phyloP scores from a whole-genome alignment of 2,888 invertebrate genomes.

The Lepidocyrtoides sp. region DNA sequence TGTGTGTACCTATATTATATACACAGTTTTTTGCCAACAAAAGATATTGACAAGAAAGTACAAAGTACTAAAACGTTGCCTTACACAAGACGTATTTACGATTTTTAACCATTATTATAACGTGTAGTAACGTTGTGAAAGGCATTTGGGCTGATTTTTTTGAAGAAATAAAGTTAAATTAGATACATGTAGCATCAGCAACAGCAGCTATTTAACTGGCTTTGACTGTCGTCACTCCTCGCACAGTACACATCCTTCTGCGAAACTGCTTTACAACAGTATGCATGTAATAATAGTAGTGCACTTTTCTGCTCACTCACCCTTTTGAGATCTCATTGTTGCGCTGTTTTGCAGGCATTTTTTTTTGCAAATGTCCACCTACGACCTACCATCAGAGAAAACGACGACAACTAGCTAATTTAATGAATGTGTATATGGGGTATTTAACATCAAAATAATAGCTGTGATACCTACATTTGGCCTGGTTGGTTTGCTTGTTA shows the following conservation, averaged over 20 bases:
- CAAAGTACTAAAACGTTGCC: slow-evolving; percentile 17
- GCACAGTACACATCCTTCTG: not conserved
- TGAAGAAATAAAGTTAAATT: not conserved
- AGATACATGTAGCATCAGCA: slow-evolving; percentile 25
- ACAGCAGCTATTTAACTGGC: slow-evolving; percentile 27
- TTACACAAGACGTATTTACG: not conserved
- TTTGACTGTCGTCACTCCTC: slow-evolving; percentile 62
- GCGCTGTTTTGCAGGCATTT: slow-evolving; percentile 18
- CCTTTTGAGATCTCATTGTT: slow-evolving; percentile 2
- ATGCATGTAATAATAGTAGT: not conserved
- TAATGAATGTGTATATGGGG: slow-evolving; percentile 76
- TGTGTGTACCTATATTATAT: too few species aligned
- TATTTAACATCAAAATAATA: slow-evolving; percentile 78
- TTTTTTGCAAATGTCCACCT: slow-evolving; percentile 75
- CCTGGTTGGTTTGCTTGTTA: slow-evolving; percentile 76
- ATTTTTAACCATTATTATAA: not conserved
- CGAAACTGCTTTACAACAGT: slow-evolving; percentile 9
- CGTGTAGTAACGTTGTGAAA: not conserved
- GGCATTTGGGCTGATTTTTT: slow-evolving; percentile 43
- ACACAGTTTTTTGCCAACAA: not conserved
- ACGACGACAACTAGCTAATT: slow-evolving; percentile 79
- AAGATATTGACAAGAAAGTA: slow-evolving; percentile 45
- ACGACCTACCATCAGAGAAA: slow-evolving; percentile 64
- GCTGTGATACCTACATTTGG: slow-evolving; percentile 72
- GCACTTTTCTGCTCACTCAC: not conserved